Evolutionary conservation across 2,113 vertebrate species (phyloP).

Genomic region (Ptilorrhoa leucosticta): DNA sequence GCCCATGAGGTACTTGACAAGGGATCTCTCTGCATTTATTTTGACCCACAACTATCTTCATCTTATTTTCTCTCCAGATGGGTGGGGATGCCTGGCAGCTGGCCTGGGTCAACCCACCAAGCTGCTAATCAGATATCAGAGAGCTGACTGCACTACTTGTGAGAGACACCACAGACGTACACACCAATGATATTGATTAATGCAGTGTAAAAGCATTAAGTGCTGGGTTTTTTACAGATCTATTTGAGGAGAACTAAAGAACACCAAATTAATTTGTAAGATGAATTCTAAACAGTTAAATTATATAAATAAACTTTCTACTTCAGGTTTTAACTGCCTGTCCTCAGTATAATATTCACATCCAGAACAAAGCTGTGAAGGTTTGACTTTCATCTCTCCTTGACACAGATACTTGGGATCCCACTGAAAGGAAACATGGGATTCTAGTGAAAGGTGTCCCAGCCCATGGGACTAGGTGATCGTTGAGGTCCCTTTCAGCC

Average conservation of each 20-base stretch:
- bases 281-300: not conserved
- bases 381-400: not conserved
- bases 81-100: not conserved
- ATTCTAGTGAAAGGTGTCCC: not conserved
- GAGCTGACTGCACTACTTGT: not conserved
- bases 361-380: not conserved
- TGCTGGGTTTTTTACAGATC: not conserved
- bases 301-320: not conserved
- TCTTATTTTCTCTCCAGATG: not conserved
- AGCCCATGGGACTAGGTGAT: no score
- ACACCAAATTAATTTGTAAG: not conserved
- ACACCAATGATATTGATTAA: not conserved
- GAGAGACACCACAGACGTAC: not conserved
- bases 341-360: not conserved
- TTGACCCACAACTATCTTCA: not conserved
- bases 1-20: not conserved
- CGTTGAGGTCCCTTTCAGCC: accelerated
- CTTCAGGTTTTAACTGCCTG: not conserved
- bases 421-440: not conserved
- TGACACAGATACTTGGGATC: not conserved
- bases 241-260: not conserved
- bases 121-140: not conserved
- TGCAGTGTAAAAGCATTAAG: not conserved
- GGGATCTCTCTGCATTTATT: not conserved
- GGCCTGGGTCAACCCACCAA: not conserved